A percentile compares a stretch with the other conserved stretches of the same genome.
Conservation (phyloP, 2,888 invertebrate species). For the Trachelus tabidus region DNA sequence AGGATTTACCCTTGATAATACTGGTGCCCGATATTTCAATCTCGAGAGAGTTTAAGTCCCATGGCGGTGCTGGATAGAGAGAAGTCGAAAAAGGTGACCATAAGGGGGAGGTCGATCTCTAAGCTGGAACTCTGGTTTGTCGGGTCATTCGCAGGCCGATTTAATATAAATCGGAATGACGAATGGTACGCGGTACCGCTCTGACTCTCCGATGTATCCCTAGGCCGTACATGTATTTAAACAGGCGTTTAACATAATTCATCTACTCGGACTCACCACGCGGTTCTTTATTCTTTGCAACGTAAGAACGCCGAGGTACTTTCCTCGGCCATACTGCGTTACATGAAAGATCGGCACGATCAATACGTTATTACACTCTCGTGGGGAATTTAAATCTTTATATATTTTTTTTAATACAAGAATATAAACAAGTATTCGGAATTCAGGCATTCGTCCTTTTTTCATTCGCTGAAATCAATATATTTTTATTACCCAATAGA, state of each 20-base stretch:
- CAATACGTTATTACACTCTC: neutral
- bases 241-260: conserved; percentile 64
- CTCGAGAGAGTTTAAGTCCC: conserved; percentile 3
- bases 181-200: conserved; percentile 56
- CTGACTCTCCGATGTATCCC: conserved; percentile 57
- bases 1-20: neutral
- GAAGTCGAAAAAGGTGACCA: conserved; percentile 12
- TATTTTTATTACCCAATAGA: neutral
- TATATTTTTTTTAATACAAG: neutral
- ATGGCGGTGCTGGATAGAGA: neutral
- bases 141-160: conserved; percentile 54
- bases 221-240: conserved; percentile 62
- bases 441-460: neutral
- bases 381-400: neutral
- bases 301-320: conserved; percentile 4
- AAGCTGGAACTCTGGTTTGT: conserved; percentile 31
- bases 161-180: conserved; percentile 64
- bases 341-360: neutral
- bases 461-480: neutral
- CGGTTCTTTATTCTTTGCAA: neutral
- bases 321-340: neutral
- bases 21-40: conserved; percentile 14
- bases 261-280: conserved; percentile 43
- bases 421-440: neutral
- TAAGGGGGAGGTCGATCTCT: neutral